Evolutionary conservation across 2,113 vertebrate species (phyloP).

Genomic region (Nipponia nippon): DNA sequence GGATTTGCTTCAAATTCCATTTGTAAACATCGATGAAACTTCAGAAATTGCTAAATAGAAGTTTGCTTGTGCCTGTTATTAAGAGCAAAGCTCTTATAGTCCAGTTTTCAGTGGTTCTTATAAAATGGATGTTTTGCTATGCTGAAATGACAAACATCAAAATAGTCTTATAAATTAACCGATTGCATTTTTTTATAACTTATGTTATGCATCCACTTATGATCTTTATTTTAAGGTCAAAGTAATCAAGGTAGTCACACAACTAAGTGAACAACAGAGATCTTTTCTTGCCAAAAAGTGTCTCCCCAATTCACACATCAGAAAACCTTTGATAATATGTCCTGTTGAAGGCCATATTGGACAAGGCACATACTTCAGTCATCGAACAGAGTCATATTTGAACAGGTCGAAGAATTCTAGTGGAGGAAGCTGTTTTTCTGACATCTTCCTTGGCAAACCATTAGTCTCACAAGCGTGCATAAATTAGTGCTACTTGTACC

Average conservation of each 20-base stretch:
- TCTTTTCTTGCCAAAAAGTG: background rate
- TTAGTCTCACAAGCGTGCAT: background rate
- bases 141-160: background rate
- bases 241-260: background rate
- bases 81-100: background rate
- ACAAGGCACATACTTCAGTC: background rate
- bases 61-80: background rate
- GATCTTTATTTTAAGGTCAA: background rate
- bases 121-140: background rate
- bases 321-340: background rate
- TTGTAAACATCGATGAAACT: background rate
- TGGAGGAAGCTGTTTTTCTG: background rate
- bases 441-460: background rate
- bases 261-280: background rate
- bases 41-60: background rate
- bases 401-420: background rate
- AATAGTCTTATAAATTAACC: background rate
- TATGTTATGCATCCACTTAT: background rate
- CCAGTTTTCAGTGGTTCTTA: background rate
- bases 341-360: background rate
- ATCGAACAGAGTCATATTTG: accelerated
- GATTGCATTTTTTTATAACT: background rate
- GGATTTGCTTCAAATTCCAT: background rate
- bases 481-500: background rate
- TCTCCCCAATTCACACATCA: background rate